Evolutionary conservation across 1,140 invertebrate genomes (phyloP), one percentile per base, ranked within the genome.

Genomic region (Plodia interpunctella): DNA sequence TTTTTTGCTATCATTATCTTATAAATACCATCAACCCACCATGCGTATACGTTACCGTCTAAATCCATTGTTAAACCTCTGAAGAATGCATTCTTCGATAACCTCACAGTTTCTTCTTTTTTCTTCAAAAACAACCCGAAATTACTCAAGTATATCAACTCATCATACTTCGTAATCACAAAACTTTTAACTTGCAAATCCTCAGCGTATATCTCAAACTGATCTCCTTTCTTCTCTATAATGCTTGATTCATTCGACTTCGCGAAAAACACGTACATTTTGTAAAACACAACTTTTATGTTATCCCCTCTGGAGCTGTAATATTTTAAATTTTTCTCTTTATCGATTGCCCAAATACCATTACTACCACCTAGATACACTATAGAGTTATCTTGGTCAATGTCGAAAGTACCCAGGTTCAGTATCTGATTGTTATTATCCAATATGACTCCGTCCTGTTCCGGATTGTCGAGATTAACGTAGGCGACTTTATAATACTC

Each of bases 21-120:
- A 44, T 86, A 88, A 18, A 88, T 73, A 15, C 72, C 78, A 59
- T 88, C 86, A n/a, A 88, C 35, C 84, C 81, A 87, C 84, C 83
- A 87, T 10, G 74, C 72, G 35, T 85, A 86, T 0, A 87, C 64
- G 0, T 56, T 59, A 10, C 76, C 79, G 13, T 83, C 70, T 32
- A 75, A 65, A 67, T 87, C 84, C 8, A 85, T 71, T 5, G 74
- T 70, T 2, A 88, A 49, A 4, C 84, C 86, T 66, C 86, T 78
- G 19, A 87, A 83, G 60, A 75, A 88, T 0, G 76, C 59, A 55
- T 87, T 87, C 0, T 68, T 76, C 0, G 83, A 86, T 1, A 88
- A 49, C 55, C 60, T 58, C 8, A 77, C 57, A 6, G 57, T 62
- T 19, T 75, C 62, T 0, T 70, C 71, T 13, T 60, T 73, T 28